Evolutionary conservation across 2,797 vertebrate genomes (phyloP).

Genomic region (Cryptoprocta ferox): DNA sequence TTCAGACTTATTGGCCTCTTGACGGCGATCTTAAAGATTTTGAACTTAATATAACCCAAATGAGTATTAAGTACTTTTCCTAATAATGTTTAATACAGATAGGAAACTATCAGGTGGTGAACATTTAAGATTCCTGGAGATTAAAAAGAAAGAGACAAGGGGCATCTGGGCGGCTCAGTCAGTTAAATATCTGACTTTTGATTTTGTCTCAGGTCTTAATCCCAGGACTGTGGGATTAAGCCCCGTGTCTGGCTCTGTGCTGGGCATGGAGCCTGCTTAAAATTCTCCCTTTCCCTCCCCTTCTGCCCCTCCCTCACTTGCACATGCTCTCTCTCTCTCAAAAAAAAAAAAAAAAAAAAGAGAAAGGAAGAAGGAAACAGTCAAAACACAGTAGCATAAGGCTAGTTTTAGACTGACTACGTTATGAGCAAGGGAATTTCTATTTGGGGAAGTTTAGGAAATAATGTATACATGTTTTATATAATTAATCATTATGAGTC

Average conservation of each 20-base stretch:
- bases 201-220: too few relatives aligned
- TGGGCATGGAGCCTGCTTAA: too few relatives aligned
- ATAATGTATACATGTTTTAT: slow-evolving; percentile 5
- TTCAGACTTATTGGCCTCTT: neutral
- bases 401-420: slow-evolving; percentile 38
- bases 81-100: slow-evolving; percentile 23
- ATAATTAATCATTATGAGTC: slow-evolving; percentile 9
- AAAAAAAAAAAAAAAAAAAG: neutral
- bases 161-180: too few relatives aligned
- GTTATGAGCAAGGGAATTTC: neutral
- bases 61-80: slow-evolving; percentile 35
- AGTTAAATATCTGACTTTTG: too few relatives aligned
- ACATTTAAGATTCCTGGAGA: slow-evolving; percentile 9
- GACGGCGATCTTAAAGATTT: neutral
- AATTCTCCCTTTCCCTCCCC: too few relatives aligned
- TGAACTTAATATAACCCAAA: slow-evolving; percentile 47
- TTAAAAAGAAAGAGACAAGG: neutral
- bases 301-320: too few relatives aligned
- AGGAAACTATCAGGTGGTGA: neutral
- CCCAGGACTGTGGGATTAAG: too few relatives aligned
- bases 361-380: neutral
- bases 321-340: too few relatives aligned
- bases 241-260: too few relatives aligned
- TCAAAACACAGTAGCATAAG: neutral
- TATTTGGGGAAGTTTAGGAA: neutral